Base-by-base conservation (phyloP, 1,140 invertebrate species). In the Calliphora vicina region DNA sequence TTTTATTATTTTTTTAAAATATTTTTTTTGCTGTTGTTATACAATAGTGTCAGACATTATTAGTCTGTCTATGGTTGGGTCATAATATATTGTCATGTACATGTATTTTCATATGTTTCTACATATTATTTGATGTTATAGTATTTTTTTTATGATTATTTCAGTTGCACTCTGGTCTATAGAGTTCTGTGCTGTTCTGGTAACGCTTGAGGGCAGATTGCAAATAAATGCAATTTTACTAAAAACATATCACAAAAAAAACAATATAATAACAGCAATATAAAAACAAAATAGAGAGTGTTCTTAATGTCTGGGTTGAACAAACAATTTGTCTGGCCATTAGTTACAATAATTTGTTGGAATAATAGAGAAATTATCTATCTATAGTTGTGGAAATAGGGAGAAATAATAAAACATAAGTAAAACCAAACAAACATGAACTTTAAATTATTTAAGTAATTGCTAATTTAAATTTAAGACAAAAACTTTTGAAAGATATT, bases 241-340 rank as follows among this genome's bases (percentile, higher is more conserved):
- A 29, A 27, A 73, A 73, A 73, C n/a, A n/a, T n/a, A n/a, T n/a
- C n/a, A n/a, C n/a, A 50, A 50, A 50, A 50, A 50, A 50, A 73
- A 15, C 71, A 9, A 27, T 27, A n/a, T n/a, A n/a, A n/a, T n/a
- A n/a, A n/a, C n/a, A 50, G 71, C 26, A 73, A 35, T 10, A 35
- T 35, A 35, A 15, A n/a, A 73, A 26, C 71, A 73, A 25, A 73
- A 25, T 50, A 50, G 45, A 50, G 45, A 50, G 45, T 50, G 45
- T 50, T 50, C 45, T 50, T 50, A 50, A 50, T 50, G 45, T 50
- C 45, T 50, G 45, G 45, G 45, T 50, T 50, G 45, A 50, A 50
- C 45, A 50, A 73, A 73, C 71, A 73, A 73, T 73, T 73, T 73
- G 71, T 73, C 71, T 73, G 71, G 71, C 26, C 26, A 73, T 73